Conservation (phyloP, 2,888 invertebrate genomes). For the Ariolimax columbianus region DNA sequence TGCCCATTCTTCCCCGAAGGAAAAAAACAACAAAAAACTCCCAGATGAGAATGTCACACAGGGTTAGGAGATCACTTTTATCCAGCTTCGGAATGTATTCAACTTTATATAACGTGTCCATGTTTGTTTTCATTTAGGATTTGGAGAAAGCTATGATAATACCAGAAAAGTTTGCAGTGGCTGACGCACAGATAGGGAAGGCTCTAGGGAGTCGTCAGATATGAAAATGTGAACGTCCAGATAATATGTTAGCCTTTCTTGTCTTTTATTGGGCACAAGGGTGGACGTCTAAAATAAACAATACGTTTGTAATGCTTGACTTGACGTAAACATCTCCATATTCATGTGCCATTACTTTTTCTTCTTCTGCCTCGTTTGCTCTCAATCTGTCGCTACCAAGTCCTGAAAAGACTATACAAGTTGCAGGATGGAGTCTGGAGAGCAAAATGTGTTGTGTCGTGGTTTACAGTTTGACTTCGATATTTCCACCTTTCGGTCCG, state of each 20-base stretch:
- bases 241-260: not conserved
- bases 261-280: not conserved
- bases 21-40: not conserved
- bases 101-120: not conserved
- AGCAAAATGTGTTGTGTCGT: too few species aligned
- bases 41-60: slow-evolving; percentile 7
- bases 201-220: not conserved
- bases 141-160: not conserved
- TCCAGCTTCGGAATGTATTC: not conserved
- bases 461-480: too few species aligned
- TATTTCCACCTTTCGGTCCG: too few species aligned
- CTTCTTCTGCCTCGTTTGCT: too few species aligned
- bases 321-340: too few species aligned
- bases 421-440: too few species aligned
- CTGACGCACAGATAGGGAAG: not conserved
- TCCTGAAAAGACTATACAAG: too few species aligned
- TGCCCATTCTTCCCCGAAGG: not conserved
- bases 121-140: slow-evolving; percentile 7
- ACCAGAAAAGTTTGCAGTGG: not conserved
- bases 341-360: too few species aligned
- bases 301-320: not conserved
- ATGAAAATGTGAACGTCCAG: not conserved
- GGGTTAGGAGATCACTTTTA: not conserved
- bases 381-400: too few species aligned
- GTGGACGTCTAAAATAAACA: not conserved